A percentile compares a stretch with the other conserved stretches of the same genome.
Conservation (phyloP, 2,113 vertebrate species). For the Silurus asotus region DNA sequence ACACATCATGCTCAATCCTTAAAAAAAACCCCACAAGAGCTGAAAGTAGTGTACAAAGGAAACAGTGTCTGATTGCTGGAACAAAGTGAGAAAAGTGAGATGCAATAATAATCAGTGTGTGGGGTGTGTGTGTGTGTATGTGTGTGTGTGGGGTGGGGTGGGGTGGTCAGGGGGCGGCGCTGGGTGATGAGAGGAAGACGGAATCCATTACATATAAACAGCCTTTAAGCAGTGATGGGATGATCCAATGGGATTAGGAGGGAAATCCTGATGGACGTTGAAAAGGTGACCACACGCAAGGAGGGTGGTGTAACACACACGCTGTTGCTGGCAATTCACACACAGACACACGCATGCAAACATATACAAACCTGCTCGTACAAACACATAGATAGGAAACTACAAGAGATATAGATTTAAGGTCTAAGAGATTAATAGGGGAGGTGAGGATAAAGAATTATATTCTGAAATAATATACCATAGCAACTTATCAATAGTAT, state of each 20-base stretch:
- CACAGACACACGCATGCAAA: conserved; percentile 22
- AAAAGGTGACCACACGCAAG: conserved; percentile 72
- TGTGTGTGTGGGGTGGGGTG: neutral
- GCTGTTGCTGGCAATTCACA: conserved; percentile 18
- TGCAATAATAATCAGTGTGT: conserved; percentile 24
- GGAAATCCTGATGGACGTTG: conserved; percentile 73
- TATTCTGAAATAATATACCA: neutral
- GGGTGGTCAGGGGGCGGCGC: neutral
- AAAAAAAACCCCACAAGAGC: neutral
- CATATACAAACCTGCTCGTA: neutral
- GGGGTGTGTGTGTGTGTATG: conserved; percentile 8
- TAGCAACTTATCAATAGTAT: neutral
- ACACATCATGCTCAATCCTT: neutral
- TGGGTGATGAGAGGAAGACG: conserved; percentile 54
- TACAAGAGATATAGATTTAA: conserved; percentile 1
- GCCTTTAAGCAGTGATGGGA: conserved; percentile 71
- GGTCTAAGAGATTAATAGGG: conserved; percentile 47
- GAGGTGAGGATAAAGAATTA: conserved; percentile 44
- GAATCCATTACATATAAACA: conserved; percentile 75
- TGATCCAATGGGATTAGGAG: conserved; percentile 73
- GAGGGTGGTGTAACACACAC: conserved; percentile 50
- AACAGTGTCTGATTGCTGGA: conserved; percentile 27
- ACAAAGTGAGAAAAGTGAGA: conserved; percentile 25
- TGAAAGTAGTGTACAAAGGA: neutral
- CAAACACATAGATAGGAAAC: neutral